Conservation (phyloP, 1,140 invertebrate genomes). For the Drosophila nigromelanica region DNA sequence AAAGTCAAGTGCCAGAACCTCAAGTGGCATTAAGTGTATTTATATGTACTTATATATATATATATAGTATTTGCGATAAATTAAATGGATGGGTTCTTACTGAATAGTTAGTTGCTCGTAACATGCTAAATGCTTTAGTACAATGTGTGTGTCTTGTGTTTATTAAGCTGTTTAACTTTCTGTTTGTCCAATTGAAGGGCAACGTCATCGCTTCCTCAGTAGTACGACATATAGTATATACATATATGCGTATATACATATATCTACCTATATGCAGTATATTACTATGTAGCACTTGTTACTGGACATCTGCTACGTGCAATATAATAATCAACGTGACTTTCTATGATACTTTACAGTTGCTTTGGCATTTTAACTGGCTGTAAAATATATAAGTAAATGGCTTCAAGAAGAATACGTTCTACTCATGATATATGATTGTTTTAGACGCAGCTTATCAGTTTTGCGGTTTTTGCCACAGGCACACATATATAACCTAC, state of each 20-base stretch:
- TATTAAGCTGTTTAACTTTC: conserved; percentile 41
- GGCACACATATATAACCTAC: no score
- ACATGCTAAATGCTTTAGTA: conserved; percentile 7
- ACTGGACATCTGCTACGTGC: conserved; percentile 47
- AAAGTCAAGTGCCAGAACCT: conserved; percentile 65
- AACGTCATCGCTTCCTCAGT: conserved; percentile 15
- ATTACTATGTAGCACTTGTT: conserved; percentile 1
- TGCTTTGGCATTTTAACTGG: neutral
- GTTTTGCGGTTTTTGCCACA: conserved; percentile 15
- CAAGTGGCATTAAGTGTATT: conserved; percentile 70
- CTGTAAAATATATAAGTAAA: conserved; percentile 12
- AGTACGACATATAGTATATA: conserved; percentile 5
- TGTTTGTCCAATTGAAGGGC: conserved; percentile 41
- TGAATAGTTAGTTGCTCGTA: conserved; percentile 21
- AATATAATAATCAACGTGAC: conserved; percentile 62
- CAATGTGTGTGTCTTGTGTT: neutral
- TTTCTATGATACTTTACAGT: conserved; percentile 48
- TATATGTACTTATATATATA: conserved; percentile 54
- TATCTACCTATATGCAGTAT: no score
- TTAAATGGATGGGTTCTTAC: conserved; percentile 62
- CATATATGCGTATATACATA: neutral
- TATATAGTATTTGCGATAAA: conserved; percentile 60
- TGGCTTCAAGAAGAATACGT: neutral
- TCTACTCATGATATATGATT: neutral
- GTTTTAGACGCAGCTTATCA: neutral